Evolutionary conservation across 2,888 invertebrate species (phyloP), one percentile per base, ranked within the genome.

Genomic region (Meliscaeva auricollis): DNA sequence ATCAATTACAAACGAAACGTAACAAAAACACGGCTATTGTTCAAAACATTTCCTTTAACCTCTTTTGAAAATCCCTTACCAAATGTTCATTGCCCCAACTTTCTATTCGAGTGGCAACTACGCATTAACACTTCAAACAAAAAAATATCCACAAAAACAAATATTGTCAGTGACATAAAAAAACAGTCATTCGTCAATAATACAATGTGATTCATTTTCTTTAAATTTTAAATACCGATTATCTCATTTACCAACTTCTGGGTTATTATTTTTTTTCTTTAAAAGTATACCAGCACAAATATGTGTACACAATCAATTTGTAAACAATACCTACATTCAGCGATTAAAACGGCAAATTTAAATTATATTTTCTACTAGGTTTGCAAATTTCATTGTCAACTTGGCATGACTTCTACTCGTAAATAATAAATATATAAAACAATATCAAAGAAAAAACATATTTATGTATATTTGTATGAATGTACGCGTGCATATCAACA

Each of bases 171-270:
- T 41, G 9, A 41, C n/a, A n/a, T n/a, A n/a, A 26, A 41, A 13
- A 38, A 38, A 20, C 20, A 26, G 38, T 41, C 13, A 60, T 22
- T 41, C 60, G 8, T 26, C 38, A 41, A 26, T 41, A 15, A 26
- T 2, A n/a, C 0, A 60, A 22, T n/a, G n/a, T 60, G 60, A 60
- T 2, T 60, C 60, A 60, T 44, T 17, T n/a, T 58, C 20, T 35
- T 58, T 13, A 32, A 38, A 38, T 15, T 50, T 38, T 13, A 38
- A 58, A 58, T 58, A 38, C 17, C n/a, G 32, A 38, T 38, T 58
- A 56, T 56, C 9, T 56, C 54, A 56, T 56, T 48, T 32, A 17
- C 26, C 15, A 32, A 11, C 32, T 56, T 32, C n/a, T 52, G n/a
- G 15, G 1, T 54, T 32, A 9, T 15, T n/a, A n/a, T n/a, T n/a